These are phyloP conservation scores for Automeris io DNA, from an alignment of 2,888 invertebrate species.

Conservation along the genomic window DNA sequence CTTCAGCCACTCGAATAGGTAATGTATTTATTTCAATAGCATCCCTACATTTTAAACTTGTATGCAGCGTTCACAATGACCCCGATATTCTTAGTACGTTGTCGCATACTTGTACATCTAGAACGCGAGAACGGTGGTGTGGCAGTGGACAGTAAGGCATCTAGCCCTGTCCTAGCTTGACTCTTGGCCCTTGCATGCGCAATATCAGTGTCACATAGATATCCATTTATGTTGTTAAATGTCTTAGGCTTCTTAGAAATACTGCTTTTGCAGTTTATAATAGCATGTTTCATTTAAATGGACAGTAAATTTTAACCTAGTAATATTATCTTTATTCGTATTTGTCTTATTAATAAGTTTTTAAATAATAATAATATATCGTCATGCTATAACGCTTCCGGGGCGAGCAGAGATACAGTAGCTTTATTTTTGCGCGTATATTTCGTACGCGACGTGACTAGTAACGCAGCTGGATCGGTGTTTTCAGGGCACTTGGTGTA, in stretches of 20 bases:
- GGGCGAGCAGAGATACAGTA: too few relatives aligned
- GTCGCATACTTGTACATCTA: constrained; percentile 38
- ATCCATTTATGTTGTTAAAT: neutral
- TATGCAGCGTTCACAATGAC: constrained; percentile 13
- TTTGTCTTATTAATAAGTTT: too few relatives aligned
- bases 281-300: too few relatives aligned
- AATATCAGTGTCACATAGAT: constrained; percentile 14
- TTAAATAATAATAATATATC: too few relatives aligned
- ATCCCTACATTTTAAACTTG: neutral
- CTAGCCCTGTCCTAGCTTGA: constrained; percentile 48
- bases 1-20: too few relatives aligned
- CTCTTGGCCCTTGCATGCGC: constrained; percentile 44
- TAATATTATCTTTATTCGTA: too few relatives aligned
- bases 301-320: too few relatives aligned
- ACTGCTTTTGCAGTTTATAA: neutral
- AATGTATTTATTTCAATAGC: neutral
- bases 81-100: constrained; percentile 28
- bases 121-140: constrained; percentile 68
- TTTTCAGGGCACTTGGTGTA: too few relatives aligned
- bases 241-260: neutral
- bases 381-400: too few relatives aligned
- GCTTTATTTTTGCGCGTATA: too few relatives aligned
- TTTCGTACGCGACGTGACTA: too few relatives aligned
- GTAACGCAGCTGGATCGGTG: too few relatives aligned
- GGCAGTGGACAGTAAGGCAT: constrained; percentile 42